Conservation (phyloP, 2,113 vertebrate genomes). For the Pseudopodoces humilis region DNA sequence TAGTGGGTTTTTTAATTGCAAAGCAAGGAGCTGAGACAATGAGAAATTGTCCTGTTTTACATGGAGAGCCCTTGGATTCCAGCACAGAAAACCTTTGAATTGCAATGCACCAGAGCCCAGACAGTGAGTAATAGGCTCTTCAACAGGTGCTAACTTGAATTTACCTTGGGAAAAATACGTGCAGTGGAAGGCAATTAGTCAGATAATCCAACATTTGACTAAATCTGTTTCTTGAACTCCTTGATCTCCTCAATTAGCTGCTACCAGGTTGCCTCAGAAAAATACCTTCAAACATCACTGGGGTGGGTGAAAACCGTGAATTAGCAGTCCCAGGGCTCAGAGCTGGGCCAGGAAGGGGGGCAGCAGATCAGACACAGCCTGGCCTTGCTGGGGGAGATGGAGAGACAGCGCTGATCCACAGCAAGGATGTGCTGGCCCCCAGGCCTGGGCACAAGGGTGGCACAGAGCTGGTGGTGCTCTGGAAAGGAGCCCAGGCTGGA, state of each 20-base stretch:
- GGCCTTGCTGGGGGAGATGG: neutral
- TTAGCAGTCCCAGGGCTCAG: neutral
- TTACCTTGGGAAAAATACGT: slow-evolving; percentile 3
- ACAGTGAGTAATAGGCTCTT: neutral
- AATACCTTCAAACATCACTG: neutral
- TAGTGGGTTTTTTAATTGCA: neutral
- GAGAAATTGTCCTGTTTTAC: neutral
- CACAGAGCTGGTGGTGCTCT: accelerated
- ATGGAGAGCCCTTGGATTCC: neutral
- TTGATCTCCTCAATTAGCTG: neutral
- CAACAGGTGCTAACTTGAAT: slow-evolving; percentile 18
- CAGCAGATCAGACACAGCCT: neutral
- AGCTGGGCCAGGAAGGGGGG: neutral
- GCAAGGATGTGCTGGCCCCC: neutral
- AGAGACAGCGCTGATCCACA: accelerated
- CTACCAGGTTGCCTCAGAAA: neutral
- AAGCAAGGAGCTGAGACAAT: neutral
- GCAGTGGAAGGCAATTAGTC: slow-evolving; percentile 6
- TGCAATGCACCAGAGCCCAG: neutral
- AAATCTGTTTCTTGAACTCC: neutral
- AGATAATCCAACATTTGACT: slow-evolving; percentile 5
- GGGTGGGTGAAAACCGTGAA: neutral
- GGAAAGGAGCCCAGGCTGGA: neutral
- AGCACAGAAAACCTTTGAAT: neutral
- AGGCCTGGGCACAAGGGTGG: neutral